These are phyloP conservation scores for western clawed frog (Xenopus tropicalis) DNA, from an alignment of 2,113 vertebrate species.

Conservation along the genomic window DNA sequence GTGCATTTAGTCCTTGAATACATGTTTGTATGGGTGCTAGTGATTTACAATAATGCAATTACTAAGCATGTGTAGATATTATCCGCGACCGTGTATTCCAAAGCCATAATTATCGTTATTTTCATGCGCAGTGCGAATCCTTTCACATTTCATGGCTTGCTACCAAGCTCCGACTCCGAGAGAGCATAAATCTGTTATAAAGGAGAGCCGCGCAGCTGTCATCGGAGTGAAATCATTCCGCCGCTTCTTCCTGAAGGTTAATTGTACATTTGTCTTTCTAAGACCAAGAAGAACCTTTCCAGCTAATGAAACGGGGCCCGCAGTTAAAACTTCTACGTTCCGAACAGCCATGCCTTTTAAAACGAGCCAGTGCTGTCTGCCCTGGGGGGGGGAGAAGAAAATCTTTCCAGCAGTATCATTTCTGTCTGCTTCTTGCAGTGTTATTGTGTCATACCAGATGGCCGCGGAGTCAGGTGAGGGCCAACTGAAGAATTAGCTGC, in stretches of 20 bases:
- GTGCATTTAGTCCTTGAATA: too few species aligned
- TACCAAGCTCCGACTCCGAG: too few species aligned
- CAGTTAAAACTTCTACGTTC: slow-evolving; percentile 14
- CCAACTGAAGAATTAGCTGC: slow-evolving; percentile 30
- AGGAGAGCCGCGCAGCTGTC: background rate
- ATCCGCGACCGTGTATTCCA: too few species aligned
- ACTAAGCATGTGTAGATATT: too few species aligned
- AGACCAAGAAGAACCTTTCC: background rate
- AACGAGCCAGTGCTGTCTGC: slow-evolving; percentile 1
- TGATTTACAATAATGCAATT: too few species aligned
- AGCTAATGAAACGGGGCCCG: background rate
- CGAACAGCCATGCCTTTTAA: slow-evolving; percentile 17
- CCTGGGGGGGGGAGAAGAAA: slow-evolving; percentile 40
- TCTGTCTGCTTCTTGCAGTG: slow-evolving; percentile 29
- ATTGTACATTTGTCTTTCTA: background rate
- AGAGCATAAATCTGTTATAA: too few species aligned
- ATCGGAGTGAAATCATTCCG: slow-evolving; percentile 9
- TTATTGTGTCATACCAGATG: slow-evolving; percentile 44
- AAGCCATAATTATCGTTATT: too few species aligned
- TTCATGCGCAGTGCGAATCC: too few species aligned
- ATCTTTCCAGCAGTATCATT: slow-evolving; percentile 25
- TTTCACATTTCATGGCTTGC: too few species aligned
- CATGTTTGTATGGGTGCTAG: too few species aligned
- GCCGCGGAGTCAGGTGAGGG: slow-evolving; percentile 36
- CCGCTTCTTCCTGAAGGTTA: slow-evolving; percentile 6